Evolutionary conservation across 1,140 invertebrate genomes (phyloP), one percentile per base, ranked within the genome.

Genomic region (Cyclargus thomasi): DNA sequence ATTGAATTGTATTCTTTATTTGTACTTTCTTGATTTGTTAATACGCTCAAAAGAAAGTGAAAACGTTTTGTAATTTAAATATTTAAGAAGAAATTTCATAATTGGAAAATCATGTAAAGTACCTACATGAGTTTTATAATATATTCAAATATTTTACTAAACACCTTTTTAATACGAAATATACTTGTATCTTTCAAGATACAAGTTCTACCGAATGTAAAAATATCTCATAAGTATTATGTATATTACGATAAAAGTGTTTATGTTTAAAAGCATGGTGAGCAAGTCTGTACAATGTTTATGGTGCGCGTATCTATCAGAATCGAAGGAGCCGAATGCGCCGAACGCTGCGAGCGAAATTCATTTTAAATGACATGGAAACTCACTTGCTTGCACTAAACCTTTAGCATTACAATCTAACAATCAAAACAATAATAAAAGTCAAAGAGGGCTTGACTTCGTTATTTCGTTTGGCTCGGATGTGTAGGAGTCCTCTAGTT

Each of bases 101-200:
- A 47, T 47, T 47, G 39, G 39, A 47, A 47, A 47, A 47, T 47
- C 39, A 47, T 47, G 39, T 47, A 47, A 47, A 47, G 39, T 47
- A 47, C 39, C 29, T 29, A 29, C 8, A 7, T 5, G 29, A 29
- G 39, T 16, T 8, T 47, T 47, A 14, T 47, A 47, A 47, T 14
- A 47, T 47, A 47, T 47, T 47, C 14, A 47, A 16, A 47, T 47
- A 47, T 16, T 47, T 8, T 47, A 47, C 39, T 47, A 47, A 47
- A 47, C 39, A 47, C 39, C 39, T 47, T 14, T 11, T 47, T 47
- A 47, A 47, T 47, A 47, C 39, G 39, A 47, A 47, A 47, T 47
- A 47, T 47, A 47, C 6, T 47, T 8, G 14, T 47, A 47, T 47
- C 5, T 47, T 47, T 47, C 14, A 29, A 29, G 39, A 47, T 47